Percentiles rank a stretch among this genome's conserved stretches.
phyloP scores from a whole-genome alignment of 2,113 vertebrate genomes.

The Muntiacus muntjak region DNA sequence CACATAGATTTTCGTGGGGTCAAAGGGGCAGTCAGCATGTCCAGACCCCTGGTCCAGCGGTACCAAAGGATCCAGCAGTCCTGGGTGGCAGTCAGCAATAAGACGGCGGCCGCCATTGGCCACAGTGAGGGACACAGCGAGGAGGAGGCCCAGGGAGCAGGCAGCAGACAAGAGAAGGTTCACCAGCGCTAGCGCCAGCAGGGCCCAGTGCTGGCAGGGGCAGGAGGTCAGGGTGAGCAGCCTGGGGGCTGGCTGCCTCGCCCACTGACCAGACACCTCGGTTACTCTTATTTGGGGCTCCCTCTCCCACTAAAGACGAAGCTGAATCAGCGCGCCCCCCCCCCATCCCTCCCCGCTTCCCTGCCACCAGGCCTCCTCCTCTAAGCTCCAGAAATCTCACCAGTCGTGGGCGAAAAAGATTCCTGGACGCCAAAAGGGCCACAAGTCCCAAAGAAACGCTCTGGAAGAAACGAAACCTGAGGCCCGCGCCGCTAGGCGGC shows the following conservation, averaged over 20 bases:
- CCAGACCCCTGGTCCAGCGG: conserved; percentile 80
- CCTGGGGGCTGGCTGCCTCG: no score
- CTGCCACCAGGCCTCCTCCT: not conserved
- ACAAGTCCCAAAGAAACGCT: conserved; percentile 89
- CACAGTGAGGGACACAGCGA: conserved; percentile 88
- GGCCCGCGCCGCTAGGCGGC: not conserved
- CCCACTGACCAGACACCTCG: not conserved
- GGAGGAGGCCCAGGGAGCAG: conserved; percentile 85
- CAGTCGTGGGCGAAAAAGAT: conserved; percentile 76
- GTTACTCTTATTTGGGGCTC: not conserved
- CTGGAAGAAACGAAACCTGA: conserved; percentile 73
- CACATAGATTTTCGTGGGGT: conserved; percentile 94
- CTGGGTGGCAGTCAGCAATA: conserved; percentile 87
- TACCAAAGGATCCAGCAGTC: conserved; percentile 64
- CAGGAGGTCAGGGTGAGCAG: not conserved
- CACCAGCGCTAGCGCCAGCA: conserved; percentile 82
- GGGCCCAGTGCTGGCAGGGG: conserved; percentile 84
- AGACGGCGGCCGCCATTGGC: conserved; percentile 82
- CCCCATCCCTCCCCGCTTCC: not conserved
- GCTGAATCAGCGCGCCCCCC: rapidly evolving
- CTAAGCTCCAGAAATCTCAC: conserved; percentile 57
- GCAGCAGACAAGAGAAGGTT: conserved; percentile 88
- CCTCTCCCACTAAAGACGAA: not conserved
- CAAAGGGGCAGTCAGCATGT: conserved; percentile 87
- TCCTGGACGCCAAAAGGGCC: conserved; percentile 90